Evolutionary conservation across 2,113 vertebrate genomes (phyloP).

Genomic region (Suricata suricatta): DNA sequence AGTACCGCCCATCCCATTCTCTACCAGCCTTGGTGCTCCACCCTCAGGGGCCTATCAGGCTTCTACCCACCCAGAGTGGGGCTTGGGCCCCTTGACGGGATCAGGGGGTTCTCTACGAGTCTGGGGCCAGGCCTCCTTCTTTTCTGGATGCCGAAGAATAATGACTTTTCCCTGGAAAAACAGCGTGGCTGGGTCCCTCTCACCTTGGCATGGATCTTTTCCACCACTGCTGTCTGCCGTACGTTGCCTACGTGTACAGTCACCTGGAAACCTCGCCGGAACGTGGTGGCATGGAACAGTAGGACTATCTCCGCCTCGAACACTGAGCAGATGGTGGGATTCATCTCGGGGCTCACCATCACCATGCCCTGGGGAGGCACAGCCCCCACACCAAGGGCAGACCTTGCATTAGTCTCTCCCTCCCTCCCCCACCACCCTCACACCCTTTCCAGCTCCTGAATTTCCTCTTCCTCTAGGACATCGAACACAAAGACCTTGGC

Average conservation of each 20-base stretch:
- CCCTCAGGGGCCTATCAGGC: neutral
- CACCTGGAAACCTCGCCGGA: slow-evolving; percentile 98
- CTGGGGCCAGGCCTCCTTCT: neutral
- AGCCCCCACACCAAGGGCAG: slow-evolving; percentile 58
- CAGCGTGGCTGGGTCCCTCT: slow-evolving; percentile 56
- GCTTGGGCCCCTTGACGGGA: neutral
- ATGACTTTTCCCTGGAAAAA: slow-evolving; percentile 2
- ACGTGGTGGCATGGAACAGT: slow-evolving; percentile 96
- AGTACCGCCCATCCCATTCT: neutral
- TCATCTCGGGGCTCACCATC: slow-evolving; percentile 99
- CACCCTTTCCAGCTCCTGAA: neutral
- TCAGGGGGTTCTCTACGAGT: neutral
- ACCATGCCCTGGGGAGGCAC: slow-evolving; percentile 93
- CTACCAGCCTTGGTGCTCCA: neutral
- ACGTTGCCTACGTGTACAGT: slow-evolving; percentile 97
- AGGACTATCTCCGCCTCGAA: slow-evolving; percentile 98
- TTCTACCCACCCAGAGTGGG: neutral
- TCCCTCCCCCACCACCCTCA: neutral
- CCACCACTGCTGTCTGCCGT: slow-evolving; percentile 95
- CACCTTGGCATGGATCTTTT: slow-evolving; percentile 97
- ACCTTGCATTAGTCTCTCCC: neutral
- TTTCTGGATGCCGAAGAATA: neutral
- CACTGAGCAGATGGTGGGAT: slow-evolving; percentile 96
- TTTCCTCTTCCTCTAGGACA: neutral
- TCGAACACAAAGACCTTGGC: neutral